phyloP scores from a whole-genome alignment of 2,888 invertebrate genomes.

The Drosophila macrospina region DNA sequence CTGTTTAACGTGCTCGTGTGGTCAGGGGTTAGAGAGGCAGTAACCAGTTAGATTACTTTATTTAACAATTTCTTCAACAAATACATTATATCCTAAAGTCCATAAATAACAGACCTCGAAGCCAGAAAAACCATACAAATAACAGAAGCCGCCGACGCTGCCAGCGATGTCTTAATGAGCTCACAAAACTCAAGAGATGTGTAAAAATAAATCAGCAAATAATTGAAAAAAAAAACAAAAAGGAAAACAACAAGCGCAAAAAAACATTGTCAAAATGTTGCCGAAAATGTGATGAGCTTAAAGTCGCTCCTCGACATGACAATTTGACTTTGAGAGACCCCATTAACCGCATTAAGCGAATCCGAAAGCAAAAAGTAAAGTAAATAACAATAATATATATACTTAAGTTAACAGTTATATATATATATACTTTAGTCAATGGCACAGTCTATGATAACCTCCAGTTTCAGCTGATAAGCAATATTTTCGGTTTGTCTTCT shows the following conservation, averaged over 20 bases:
- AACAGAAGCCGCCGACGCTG: conserved; percentile 57
- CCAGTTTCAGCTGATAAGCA: conserved; percentile 34
- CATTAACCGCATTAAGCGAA: conserved; percentile 53
- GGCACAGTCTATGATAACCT: conserved; percentile 52
- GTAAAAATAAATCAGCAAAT: conserved; percentile 21
- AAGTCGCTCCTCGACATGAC: conserved; percentile 41
- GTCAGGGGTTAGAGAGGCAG: neutral
- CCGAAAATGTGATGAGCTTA: conserved; percentile 40
- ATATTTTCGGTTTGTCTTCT: conserved; percentile 23
- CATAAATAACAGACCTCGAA: conserved; percentile 40
- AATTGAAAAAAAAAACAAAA: conserved; percentile 8
- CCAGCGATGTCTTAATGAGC: conserved; percentile 61
- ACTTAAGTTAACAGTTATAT: conserved; percentile 6
- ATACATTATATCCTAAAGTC: conserved; percentile 22
- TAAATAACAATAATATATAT: conserved; percentile 10
- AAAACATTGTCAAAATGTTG: conserved; percentile 39
- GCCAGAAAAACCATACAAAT: conserved; percentile 14
- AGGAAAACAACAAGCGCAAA: conserved; percentile 9
- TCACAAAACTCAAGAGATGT: conserved; percentile 45
- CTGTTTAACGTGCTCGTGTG: neutral
- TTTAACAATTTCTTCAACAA: conserved; percentile 36
- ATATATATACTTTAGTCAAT: conserved; percentile 20
- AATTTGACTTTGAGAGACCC: conserved; percentile 49
- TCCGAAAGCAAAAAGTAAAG: conserved; percentile 8
- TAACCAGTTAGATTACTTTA: conserved; percentile 23